Conservation (phyloP, 1,140 invertebrate genomes). For the Atta cephalotes region DNA sequence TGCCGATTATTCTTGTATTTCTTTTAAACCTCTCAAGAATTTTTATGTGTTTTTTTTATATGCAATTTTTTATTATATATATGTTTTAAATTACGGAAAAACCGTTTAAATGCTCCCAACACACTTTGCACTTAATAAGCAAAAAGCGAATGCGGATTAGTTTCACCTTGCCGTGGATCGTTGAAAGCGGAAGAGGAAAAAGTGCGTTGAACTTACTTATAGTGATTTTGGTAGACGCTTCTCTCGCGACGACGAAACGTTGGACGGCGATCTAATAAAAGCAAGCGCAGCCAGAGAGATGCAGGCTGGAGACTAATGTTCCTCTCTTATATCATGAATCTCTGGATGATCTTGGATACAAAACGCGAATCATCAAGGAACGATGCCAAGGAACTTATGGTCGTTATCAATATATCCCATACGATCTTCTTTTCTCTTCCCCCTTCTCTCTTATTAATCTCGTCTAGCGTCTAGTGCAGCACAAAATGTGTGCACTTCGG, state of each 20-base stretch:
- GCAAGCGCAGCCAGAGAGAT: background rate
- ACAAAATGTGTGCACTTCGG: constrained; percentile 2
- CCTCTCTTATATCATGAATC: background rate
- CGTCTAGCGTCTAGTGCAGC: background rate
- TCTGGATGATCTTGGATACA: background rate
- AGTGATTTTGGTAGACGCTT: background rate
- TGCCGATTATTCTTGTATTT: background rate
- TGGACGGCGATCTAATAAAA: constrained; percentile 12
- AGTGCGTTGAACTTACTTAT: constrained; percentile 11
- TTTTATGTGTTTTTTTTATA: background rate
- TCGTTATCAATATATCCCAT: background rate
- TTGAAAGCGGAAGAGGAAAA: background rate
- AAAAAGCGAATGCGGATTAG: background rate
- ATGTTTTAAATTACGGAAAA: background rate
- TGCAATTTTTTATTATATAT: no score
- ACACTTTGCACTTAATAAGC: background rate
- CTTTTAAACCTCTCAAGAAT: background rate
- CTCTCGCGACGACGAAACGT: constrained; percentile 16
- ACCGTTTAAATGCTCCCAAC: no score
- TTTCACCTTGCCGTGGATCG: background rate
- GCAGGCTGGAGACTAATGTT: background rate
- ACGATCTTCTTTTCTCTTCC: background rate
- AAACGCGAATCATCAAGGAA: background rate
- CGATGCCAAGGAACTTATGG: background rate
- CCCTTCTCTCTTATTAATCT: background rate